Evolutionary conservation across 1,140 invertebrate genomes (phyloP).

Genomic region (Trichonephila inaurata): DNA sequence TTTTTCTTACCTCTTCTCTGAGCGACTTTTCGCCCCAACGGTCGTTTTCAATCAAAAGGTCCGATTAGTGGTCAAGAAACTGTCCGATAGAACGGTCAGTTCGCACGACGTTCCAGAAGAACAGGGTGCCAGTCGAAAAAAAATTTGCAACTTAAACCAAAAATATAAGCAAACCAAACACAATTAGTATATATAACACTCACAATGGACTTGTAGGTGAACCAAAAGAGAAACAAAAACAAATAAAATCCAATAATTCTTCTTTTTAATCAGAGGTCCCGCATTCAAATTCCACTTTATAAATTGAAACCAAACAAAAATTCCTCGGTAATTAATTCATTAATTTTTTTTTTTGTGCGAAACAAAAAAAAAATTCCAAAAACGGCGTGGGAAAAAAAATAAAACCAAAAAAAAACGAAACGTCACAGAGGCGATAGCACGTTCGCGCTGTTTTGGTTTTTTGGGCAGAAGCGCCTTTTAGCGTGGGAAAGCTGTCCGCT

Average conservation of each 20-base stretch:
- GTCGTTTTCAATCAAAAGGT: background rate
- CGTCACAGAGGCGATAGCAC: background rate
- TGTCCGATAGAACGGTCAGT: constrained; percentile 10
- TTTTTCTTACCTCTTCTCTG: background rate
- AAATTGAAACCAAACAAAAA: background rate
- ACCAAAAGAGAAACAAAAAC: background rate
- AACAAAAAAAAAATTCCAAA: constrained; percentile 3
- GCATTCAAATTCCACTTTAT: background rate
- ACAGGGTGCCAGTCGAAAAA: background rate
- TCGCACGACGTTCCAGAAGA: background rate
- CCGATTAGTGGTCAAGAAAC: background rate
- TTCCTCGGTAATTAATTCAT: constrained; percentile 15
- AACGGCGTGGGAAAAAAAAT: constrained; percentile 21
- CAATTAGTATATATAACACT: background rate
- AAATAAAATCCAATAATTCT: background rate
- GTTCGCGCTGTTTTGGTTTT: constrained; percentile 48
- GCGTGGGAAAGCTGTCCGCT: constrained; percentile 53
- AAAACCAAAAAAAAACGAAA: constrained; percentile 38
- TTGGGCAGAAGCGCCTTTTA: background rate
- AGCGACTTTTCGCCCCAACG: background rate
- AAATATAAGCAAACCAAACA: background rate
- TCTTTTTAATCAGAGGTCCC: background rate
- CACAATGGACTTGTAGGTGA: background rate
- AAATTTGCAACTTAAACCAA: background rate
- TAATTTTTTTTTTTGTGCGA: background rate